A percentile compares a stretch with the other conserved stretches of the same genome.
Conservation (phyloP, 35 echinoderm and acorn worm species). For the Chiridota heheva region DNA sequence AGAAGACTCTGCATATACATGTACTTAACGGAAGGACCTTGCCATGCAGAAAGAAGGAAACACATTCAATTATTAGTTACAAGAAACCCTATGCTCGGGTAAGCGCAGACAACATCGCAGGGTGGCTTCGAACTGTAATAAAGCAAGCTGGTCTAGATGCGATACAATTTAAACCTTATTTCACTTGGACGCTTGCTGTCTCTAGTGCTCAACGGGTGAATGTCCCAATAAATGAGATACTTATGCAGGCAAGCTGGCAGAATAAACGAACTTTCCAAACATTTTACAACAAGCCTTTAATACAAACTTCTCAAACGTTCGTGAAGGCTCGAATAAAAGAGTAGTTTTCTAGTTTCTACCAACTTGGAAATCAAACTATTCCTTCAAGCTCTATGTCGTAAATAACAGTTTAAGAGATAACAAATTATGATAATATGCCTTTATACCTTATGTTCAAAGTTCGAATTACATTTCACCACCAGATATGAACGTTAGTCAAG, state of each 20-base stretch:
- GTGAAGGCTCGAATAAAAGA: too few species aligned
- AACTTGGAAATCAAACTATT: too few species aligned
- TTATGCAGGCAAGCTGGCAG: not conserved
- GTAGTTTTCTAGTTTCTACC: too few species aligned
- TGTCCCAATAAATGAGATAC: conserved; percentile 23
- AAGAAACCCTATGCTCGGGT: not conserved
- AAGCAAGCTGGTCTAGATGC: conserved; percentile 18
- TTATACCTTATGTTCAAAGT: too few species aligned
- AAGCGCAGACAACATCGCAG: conserved; percentile 1
- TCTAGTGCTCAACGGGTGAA: not conserved
- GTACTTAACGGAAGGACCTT: not conserved
- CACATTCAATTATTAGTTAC: conserved; percentile 13
- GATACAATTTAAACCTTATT: conserved; percentile 12
- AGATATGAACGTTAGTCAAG: too few species aligned
- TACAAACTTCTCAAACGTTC: too few species aligned
- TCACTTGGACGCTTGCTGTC: not conserved
- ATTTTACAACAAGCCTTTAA: conserved; percentile 38
- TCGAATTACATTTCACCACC: too few species aligned
- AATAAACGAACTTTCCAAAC: conserved; percentile 29
- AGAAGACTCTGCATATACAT: conserved; percentile 7
- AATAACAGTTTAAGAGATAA: too few species aligned
- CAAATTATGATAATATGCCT: too few species aligned
- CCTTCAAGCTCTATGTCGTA: too few species aligned
- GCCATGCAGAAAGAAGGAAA: not conserved
- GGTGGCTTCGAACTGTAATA: conserved; percentile 10